Base-by-base conservation (phyloP, 2,888 invertebrate genomes). In the Thymelicus acteon region DNA sequence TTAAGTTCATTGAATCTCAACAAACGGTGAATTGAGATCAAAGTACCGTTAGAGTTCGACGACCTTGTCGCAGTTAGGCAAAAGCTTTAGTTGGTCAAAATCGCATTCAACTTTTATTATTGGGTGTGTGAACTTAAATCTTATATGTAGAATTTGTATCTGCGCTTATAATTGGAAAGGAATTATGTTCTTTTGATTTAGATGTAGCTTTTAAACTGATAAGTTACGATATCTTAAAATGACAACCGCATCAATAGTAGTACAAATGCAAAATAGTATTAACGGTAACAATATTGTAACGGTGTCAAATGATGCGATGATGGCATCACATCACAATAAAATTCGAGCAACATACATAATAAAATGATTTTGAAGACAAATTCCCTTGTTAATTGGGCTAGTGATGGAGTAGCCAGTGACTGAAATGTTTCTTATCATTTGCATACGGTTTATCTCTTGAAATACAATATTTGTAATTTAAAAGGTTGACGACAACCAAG, bases 31-130 rank as follows among this genome's bases (percentile, higher is more conserved):
- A 90, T 88, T 86, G 84, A 83, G 88, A 84, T 87, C 86, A 82
- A 79, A 85, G 81, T 85, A 87, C 91, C 91, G 92, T 91, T 91
- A 91, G 81, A 87, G 89, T 86, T 90, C 85, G 83, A 83, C 79
- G 89, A 82, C 84, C 81, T 82, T 78, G 78, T 81, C 81, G 80
- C 84, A 80, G 80, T 82, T 79, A 82, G 80, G 76, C 81, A 80
- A 24, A 54, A 54, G 54, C 54, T 54, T 54, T 54, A 54, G 24
- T 57, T 37, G 57, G 57, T 37, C 31, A 57, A 57, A 57, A 57
- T 57, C 57, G 57, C 31, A 54, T 54, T 24, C 24, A 7, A 54
- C 39, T 3, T 15, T 60, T n/a, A 58, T 37, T 40, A 57, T 31
- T 57, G 12, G 12, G 19, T 54, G 54, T 54, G 24, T 57, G 10